Conservation (phyloP, 2,888 invertebrate species). For the Brenthis hecate region DNA sequence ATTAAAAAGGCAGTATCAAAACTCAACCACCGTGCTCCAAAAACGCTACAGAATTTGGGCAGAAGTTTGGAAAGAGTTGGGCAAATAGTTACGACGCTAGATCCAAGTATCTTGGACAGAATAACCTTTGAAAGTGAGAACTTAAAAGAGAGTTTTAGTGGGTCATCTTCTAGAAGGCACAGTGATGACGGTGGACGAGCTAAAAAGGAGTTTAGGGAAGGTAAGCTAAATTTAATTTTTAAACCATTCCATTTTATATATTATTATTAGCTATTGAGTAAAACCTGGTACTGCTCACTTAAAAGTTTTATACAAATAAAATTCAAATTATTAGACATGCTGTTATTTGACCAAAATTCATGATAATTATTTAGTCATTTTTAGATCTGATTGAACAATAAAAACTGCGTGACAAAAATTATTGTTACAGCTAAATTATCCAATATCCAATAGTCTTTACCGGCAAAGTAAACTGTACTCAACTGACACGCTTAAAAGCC, state of each 20-base stretch:
- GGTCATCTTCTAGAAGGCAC: constrained; percentile 69
- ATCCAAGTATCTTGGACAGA: constrained; percentile 53
- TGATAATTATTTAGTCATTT: no score
- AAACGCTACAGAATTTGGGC: constrained; percentile 43
- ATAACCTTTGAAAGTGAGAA: constrained; percentile 69
- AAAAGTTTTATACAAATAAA: no score
- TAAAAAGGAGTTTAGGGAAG: constrained; percentile 57
- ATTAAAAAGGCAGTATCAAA: constrained; percentile 50
- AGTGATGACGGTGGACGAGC: constrained; percentile 65
- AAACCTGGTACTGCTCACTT: neutral
- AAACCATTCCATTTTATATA: neutral
- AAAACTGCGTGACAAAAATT: no score
- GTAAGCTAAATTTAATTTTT: constrained; percentile 44
- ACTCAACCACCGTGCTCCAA: constrained; percentile 52
- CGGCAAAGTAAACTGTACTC: no score
- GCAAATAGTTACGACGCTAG: constrained; percentile 40
- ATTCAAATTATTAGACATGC: no score
- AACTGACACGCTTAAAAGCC: no score
- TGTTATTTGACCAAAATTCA: no score
- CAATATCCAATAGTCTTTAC: no score
- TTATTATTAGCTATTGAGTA: neutral
- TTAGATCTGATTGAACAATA: no score
- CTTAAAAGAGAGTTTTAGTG: constrained; percentile 61
- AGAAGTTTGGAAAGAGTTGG: constrained; percentile 46
- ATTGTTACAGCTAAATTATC: no score